Base-by-base conservation (phyloP, 2,797 vertebrate species). In the Pipistrellus nathusii region DNA sequence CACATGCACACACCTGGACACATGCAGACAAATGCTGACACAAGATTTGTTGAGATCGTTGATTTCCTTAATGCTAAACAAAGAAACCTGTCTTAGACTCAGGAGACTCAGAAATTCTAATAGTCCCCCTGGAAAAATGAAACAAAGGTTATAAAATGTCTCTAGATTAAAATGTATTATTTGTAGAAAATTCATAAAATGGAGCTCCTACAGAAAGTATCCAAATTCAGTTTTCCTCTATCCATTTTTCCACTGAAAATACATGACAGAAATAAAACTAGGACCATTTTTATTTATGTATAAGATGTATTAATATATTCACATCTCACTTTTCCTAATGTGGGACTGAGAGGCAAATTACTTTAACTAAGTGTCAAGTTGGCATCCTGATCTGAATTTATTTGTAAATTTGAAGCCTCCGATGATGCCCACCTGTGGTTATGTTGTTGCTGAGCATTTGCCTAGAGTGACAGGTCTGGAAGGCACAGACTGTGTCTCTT, bases 211-310 rank as follows among this genome's bases (percentile, higher is more conserved):
- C 41, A 76, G 23, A 72, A 85, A 77, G 32, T 57, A 80, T 44
- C 20, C 64, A 64, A 27, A 69, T 91, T 64, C 25, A 69, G 17
- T 84, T 95, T 85, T 84, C 23, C 44, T 80, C 11, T 78, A 69
- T 55, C 8, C 38, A 6, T 83, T 18, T 96, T 53, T 13, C 57
- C 62, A 85, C 8, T 85, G 4, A 91, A 85, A 93, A 71, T 57
- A 35, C 35, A 81, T 57, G 62, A 86, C 23, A 35, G 21, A 38
- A 55, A 27, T 14, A 53, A 55, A 48, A 41, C 4, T 25, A 86
- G 8, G 73, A 68, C 27, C 27, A 53, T 72, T 81, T 94, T 27
- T 71, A 17, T 72, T 81, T 57, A 30, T 59, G 53, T 6, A 13
- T 81, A 75, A 51, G 14, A 27, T 59, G 57, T 35, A n/a, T n/a